Evolutionary conservation across 1,140 invertebrate species (phyloP).

Genomic region (Bombyx mandarina): DNA sequence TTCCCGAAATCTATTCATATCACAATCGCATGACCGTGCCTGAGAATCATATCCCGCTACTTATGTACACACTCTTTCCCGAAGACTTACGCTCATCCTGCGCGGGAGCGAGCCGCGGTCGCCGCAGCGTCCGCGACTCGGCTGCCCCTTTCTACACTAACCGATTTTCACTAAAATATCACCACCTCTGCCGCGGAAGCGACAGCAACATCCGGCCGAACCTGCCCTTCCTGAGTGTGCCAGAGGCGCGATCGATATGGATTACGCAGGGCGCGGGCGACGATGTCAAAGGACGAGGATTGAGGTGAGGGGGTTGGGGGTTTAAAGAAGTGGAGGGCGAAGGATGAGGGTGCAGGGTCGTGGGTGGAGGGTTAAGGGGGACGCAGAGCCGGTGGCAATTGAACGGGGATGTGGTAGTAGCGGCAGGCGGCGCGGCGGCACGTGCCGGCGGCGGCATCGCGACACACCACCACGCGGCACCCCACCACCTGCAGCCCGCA

Average conservation of each 20-base stretch:
- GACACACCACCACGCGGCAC: slow-evolving; percentile 93
- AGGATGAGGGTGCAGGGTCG: slow-evolving; percentile 27
- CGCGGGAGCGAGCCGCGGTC: slow-evolving; percentile 18
- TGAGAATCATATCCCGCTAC: slow-evolving; percentile 67
- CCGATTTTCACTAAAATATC: slow-evolving; percentile 42
- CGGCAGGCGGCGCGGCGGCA: slow-evolving; percentile 92
- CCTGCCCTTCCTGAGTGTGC: slow-evolving; percentile 39
- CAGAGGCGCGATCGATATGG: slow-evolving; percentile 48
- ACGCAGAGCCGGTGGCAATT: slow-evolving; percentile 79
- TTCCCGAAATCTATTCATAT: slow-evolving; percentile 66
- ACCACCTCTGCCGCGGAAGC: slow-evolving; percentile 34
- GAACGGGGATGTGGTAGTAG: slow-evolving; percentile 93
- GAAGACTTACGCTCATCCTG: slow-evolving; percentile 29
- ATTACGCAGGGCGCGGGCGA: slow-evolving; percentile 33
- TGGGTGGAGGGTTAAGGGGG: slow-evolving; percentile 64
- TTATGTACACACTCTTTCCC: slow-evolving; percentile 62
- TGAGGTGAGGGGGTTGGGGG: slow-evolving; percentile 44
- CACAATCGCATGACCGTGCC: slow-evolving; percentile 69
- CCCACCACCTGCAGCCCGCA: slow-evolving; percentile 93
- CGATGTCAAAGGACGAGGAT: slow-evolving; percentile 21
- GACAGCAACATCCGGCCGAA: slow-evolving; percentile 23
- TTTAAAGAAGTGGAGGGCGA: slow-evolving; percentile 67
- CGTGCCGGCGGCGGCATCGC: slow-evolving; percentile 92
- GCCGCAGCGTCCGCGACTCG: slow-evolving; percentile 12
- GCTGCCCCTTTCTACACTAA: slow-evolving; percentile 33